Conservation (phyloP, 2,888 invertebrate genomes). For the Stenodera caucasica region DNA sequence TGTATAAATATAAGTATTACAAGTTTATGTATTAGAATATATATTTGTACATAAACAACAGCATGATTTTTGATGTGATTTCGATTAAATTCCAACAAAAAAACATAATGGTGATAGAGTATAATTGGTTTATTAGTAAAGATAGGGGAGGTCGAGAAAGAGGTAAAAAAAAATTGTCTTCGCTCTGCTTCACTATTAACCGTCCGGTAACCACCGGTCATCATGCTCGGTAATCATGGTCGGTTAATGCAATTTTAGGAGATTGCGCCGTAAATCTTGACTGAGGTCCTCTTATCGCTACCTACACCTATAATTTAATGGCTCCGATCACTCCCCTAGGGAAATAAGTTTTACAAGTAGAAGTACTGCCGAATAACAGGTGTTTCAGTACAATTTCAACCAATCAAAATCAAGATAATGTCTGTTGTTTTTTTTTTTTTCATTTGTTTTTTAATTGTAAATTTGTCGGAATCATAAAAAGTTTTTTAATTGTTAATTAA, state of each 20-base stretch:
- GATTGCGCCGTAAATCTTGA: slow-evolving; percentile 39
- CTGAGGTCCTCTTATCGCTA: slow-evolving; percentile 35
- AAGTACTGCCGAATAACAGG: slow-evolving; percentile 27
- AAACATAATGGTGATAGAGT: not conserved
- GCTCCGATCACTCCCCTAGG: slow-evolving; percentile 37
- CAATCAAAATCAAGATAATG: not conserved
- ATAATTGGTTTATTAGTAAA: slow-evolving; percentile 1
- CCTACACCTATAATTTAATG: slow-evolving; percentile 40
- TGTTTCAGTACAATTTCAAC: slow-evolving; percentile 14
- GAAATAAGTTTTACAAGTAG: slow-evolving; percentile 32
- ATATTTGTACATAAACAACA: slow-evolving; percentile 34
- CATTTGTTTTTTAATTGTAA: not conserved
- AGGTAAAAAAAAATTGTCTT: not conserved
- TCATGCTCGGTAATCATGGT: slow-evolving; percentile 37
- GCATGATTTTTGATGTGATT: not conserved
- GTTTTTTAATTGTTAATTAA: not conserved
- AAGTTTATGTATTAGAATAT: slow-evolving; percentile 36
- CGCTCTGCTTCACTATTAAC: slow-evolving; percentile 20
- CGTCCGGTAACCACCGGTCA: slow-evolving; percentile 27
- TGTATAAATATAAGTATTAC: no score
- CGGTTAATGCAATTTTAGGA: slow-evolving; percentile 40
- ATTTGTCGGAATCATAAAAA: not conserved
- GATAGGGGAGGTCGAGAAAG: not conserved
- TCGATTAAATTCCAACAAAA: no score
- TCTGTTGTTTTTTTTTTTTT: not conserved